Evolutionary conservation across 2,797 vertebrate species (phyloP), one percentile per base, ranked within the genome.

Genomic region (Balearica regulorum): DNA sequence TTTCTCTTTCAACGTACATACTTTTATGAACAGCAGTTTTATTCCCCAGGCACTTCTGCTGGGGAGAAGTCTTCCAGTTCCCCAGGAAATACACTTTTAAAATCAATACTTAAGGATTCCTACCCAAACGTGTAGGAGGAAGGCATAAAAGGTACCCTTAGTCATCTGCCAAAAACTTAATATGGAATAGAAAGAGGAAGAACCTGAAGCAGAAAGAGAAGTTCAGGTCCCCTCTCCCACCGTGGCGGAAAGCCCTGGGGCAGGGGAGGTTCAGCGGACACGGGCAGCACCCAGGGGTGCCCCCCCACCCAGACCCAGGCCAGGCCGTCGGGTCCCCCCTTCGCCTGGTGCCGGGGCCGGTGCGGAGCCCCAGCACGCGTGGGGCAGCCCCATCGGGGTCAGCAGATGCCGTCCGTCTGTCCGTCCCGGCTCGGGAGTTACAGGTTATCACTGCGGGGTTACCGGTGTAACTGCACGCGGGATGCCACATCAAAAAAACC

Each of bases 401-500:
- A 2, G 29, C 6, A 3, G 22, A 16, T 11, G 70, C 51, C 19
- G 1, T 2, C 7, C 3, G 6, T 11, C 3, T 1, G 10, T 35
- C 57, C 7, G 28, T 17, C 25, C 71, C 4, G 20, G 35, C 11
- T 3, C 29, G 25, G 31, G 53, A 41, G 13, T 16, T 25, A 5
- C 10, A 26, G 26, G 37, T 13, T 12, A 5, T 41, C 10, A 2
- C 2, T 8, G 29, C 53, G 11, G 61, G 35, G 29, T 39, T 28
- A 57, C 53, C 8, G 3, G 6, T 6, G 37, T 37, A 37, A 37
- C 37, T 37, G 57, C 57, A 31, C 7, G 3, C 17, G 10, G 57
- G 17, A 33, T 25, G 39, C 26, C 16, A 24, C 41, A 5, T 14
- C 2, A 20, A n/a, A 39, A 55, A 20, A 12, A 43, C 13, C 9